phyloP scores from a whole-genome alignment of 1,140 invertebrate genomes.

The Drosophila sturtevanti region DNA sequence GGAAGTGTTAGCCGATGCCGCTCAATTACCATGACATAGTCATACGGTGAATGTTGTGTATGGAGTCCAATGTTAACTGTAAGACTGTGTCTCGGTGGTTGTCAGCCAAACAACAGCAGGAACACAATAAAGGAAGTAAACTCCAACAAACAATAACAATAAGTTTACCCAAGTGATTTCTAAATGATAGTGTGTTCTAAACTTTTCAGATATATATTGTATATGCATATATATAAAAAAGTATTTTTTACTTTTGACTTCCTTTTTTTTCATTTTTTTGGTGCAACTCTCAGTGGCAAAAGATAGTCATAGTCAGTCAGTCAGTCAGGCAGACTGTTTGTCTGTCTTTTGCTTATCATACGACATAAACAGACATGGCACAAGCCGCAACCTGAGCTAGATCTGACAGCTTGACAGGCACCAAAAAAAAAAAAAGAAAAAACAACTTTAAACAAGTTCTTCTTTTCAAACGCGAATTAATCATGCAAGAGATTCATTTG shows the following conservation, averaged over 20 bases:
- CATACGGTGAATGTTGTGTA: slow-evolving; percentile 83
- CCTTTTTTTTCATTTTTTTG: too few species aligned
- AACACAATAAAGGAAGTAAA: slow-evolving; percentile 46
- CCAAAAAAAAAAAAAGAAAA: too few species aligned
- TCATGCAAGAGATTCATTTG: slow-evolving; percentile 68
- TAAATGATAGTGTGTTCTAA: slow-evolving; percentile 55
- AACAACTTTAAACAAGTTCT: slow-evolving; percentile 59
- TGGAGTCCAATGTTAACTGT: slow-evolving; percentile 83
- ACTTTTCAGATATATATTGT: slow-evolving; percentile 28
- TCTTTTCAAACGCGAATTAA: slow-evolving; percentile 64
- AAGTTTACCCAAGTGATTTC: slow-evolving; percentile 61
- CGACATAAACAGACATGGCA: slow-evolving; percentile 55
- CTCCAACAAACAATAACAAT: slow-evolving; percentile 48
- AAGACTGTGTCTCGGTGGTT: slow-evolving; percentile 83
- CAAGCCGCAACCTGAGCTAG: slow-evolving; percentile 44
- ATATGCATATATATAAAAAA: background rate
- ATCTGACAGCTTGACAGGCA: slow-evolving; percentile 73
- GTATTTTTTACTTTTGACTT: background rate
- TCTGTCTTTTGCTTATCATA: slow-evolving; percentile 55
- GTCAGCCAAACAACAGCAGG: slow-evolving; percentile 55
- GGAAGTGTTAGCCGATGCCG: slow-evolving; percentile 61
- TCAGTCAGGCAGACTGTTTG: background rate
- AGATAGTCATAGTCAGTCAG: background rate
- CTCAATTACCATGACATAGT: slow-evolving; percentile 83
- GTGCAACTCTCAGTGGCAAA: background rate